Conservation (phyloP, 2,888 invertebrate species). For the Meiosimyza platycephala region DNA sequence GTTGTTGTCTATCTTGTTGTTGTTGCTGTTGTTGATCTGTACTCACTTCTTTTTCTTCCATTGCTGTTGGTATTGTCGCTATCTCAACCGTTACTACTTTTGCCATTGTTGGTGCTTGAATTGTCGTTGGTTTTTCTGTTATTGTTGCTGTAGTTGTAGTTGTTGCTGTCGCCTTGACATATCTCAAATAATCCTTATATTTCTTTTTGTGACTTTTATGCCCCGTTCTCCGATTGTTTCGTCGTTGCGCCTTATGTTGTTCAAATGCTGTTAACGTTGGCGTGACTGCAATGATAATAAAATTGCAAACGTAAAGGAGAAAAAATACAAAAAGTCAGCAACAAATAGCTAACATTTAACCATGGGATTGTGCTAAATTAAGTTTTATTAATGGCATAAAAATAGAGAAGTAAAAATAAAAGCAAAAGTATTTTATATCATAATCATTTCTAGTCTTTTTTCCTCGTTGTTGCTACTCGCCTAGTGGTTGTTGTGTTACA, state of each 20-base stretch:
- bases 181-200: constrained; percentile 60
- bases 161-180: constrained; percentile 44
- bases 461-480: too few relatives aligned
- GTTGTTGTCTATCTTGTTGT: constrained; percentile 17
- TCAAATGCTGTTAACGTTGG: constrained; percentile 56
- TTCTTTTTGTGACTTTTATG: constrained; percentile 64
- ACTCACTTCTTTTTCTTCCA: too few relatives aligned
- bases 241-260: constrained; percentile 58
- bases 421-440: too few relatives aligned
- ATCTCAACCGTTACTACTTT: constrained; percentile 4
- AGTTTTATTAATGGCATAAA: too few relatives aligned
- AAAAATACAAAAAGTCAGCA: neutral
- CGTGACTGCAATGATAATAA: neutral
- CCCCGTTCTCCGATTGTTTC: constrained; percentile 58
- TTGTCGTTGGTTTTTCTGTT: constrained; percentile 29
- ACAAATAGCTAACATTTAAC: too few relatives aligned
- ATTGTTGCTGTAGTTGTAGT: constrained; percentile 34
- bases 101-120: constrained; percentile 11
- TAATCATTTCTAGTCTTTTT: too few relatives aligned
- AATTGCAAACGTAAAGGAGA: neutral
- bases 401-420: too few relatives aligned
- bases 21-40: neutral
- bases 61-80: neutral
- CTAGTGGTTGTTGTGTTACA: too few relatives aligned
- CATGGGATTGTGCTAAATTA: too few relatives aligned